Percentiles rank a stretch among this genome's conserved stretches.
Conservation (phyloP, 2,797 vertebrate species). For the Pangasius mekongensis region DNA sequence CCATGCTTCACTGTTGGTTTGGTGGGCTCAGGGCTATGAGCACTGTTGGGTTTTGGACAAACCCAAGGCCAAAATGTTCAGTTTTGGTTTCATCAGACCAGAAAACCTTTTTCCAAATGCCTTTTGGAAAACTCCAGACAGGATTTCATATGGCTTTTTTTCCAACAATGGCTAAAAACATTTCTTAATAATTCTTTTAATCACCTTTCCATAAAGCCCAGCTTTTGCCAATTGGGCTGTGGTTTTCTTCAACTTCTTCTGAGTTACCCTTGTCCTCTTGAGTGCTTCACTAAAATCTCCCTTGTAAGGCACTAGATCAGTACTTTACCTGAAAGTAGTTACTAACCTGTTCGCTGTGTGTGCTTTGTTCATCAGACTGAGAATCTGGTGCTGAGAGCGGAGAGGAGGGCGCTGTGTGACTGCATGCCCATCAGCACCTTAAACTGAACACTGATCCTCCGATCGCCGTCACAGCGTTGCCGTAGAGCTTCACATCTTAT, state of each 20-base stretch:
- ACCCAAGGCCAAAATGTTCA: not conserved
- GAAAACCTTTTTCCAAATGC: not conserved
- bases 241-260: not conserved
- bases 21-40: not conserved
- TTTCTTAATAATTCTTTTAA: not conserved
- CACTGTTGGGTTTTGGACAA: not conserved
- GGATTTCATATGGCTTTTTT: not conserved
- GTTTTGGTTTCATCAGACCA: not conserved
- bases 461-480: not conserved
- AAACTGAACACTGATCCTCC: slow-evolving; percentile 71
- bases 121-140: not conserved
- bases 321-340: not conserved
- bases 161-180: not conserved
- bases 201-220: not conserved
- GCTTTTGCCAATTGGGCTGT: not conserved
- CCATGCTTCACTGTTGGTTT: not conserved
- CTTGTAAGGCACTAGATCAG: not conserved
- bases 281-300: not conserved
- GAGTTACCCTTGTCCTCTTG: not conserved
- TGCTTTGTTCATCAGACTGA: slow-evolving; percentile 81
- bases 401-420: slow-evolving; percentile 88
- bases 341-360: not conserved
- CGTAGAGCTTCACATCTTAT: not conserved
- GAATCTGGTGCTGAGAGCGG: slow-evolving; percentile 86
- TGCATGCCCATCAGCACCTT: slow-evolving; percentile 83